phyloP scores from a whole-genome alignment of 2,888 invertebrate species.

The Phanerotoma sp. region DNA sequence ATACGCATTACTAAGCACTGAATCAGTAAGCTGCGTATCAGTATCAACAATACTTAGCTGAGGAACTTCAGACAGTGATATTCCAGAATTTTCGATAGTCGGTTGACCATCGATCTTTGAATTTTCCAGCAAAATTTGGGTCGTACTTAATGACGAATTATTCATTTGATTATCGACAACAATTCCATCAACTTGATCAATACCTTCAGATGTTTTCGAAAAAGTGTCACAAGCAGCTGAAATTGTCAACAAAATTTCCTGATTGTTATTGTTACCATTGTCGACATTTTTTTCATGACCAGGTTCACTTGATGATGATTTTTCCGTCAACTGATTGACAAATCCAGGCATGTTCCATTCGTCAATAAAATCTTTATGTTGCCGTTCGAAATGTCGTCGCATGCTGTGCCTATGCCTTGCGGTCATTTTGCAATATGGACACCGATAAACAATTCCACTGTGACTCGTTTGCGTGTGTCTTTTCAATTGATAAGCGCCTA shows the following conservation, averaged over 20 bases:
- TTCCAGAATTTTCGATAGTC: not conserved
- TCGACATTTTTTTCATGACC: not conserved
- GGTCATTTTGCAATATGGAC: constrained; percentile 38
- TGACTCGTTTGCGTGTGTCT: constrained; percentile 50
- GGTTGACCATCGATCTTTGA: not conserved
- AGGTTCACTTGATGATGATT: not conserved
- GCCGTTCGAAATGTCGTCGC: constrained; percentile 37
- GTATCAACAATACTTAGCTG: constrained; percentile 37
- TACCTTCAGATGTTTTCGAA: not conserved
- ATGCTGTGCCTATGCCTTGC: constrained; percentile 37
- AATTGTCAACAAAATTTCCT: not conserved
- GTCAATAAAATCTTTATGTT: constrained; percentile 30
- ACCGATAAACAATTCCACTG: constrained; percentile 49
- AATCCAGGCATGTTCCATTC: constrained; percentile 37
- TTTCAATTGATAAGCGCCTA: constrained; percentile 51
- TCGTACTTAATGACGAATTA: no score
- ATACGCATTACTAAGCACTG: constrained; percentile 36
- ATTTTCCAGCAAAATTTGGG: not conserved
- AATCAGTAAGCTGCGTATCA: constrained; percentile 33
- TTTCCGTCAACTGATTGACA: constrained; percentile 28
- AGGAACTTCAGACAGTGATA: constrained; percentile 23
- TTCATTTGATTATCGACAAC: not conserved
- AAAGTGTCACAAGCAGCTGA: not conserved
- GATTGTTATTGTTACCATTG: not conserved
- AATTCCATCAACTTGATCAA: not conserved